Evolutionary conservation across 2,797 vertebrate species (phyloP), one percentile per base, ranked within the genome.

Genomic region (Alcedo atthis): DNA sequence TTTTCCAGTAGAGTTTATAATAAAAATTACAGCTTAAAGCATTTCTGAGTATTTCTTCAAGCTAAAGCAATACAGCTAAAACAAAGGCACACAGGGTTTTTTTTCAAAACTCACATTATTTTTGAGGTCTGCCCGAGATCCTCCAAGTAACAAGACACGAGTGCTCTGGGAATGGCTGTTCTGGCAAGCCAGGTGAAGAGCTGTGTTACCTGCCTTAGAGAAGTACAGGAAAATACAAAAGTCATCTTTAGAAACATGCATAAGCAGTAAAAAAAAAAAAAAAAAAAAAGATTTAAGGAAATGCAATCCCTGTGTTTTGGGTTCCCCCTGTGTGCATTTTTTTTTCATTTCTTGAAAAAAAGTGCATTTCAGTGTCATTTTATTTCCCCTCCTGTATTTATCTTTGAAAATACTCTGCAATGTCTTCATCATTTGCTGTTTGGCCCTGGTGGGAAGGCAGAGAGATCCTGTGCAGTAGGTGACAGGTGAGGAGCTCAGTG

Each of bases 101-200:
- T 87, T 67, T 35, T n/a, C 66, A 80, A 91, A 95, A 98, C 99
- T 97, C 95, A 99, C 99, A 7, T 98, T 98, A 93, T 99, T 99
- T 97, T 98, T 99, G 96, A 98, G 98, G 96, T 99, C 99, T 8
- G 99, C 98, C 32, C 98, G 98, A 94, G 99, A 98, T 59, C 99
- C 99, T 73, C 98, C 99, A 82, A 99, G 97, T 76, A 99, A 97
- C 83, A 99, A 97, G 84, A 99, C 95, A 45, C 98, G 98, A 25
- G 98, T 96, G 85, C 99, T 99, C 97, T 99, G 99, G 85, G 98
- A 96, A 69, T 99, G 99, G 93, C 98, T 99, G 24, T 99, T 99
- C 97, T 99, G 99, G 97, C 99, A 99, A 16, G 99, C 98, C 89
- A 99, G 98, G 95, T 99, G 99, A 85, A 99, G 98, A 83, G 99